phyloP scores from a whole-genome alignment of 2,797 vertebrate genomes.

The Crenichthys baileyi region DNA sequence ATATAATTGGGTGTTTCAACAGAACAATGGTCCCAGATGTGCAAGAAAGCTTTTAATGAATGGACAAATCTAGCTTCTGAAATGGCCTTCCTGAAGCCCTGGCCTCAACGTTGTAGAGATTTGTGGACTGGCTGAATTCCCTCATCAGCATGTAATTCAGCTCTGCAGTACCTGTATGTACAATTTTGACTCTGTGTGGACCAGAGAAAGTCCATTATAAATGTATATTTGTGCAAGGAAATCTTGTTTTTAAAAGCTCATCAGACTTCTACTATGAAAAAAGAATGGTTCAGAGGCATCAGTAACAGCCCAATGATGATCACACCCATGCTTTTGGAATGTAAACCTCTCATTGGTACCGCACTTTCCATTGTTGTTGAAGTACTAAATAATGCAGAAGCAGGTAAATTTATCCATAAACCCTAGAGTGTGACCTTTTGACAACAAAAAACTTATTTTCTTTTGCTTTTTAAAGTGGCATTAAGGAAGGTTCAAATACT shows the following conservation, averaged over 20 bases:
- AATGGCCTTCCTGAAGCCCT: background rate
- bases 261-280: no score
- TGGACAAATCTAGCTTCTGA: background rate
- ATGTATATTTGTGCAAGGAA: no score
- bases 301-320: background rate
- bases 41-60: background rate
- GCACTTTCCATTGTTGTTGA: background rate
- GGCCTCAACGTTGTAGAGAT: background rate
- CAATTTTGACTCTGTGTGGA: no score
- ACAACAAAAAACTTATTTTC: conserved; percentile 1
- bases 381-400: conserved; percentile 7
- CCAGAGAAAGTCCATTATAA: no score
- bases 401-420: conserved; percentile 7
- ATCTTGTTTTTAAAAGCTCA: no score
- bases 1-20: no score
- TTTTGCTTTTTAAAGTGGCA: conserved; percentile 17
- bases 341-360: background rate
- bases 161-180: background rate
- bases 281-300: background rate
- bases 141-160: background rate
- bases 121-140: background rate
- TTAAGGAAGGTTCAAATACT: conserved; percentile 11
- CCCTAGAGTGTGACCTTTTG: background rate
- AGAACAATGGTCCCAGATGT: no score
- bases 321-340: background rate